phyloP scores from a whole-genome alignment of 1,140 invertebrate species.

The Cyrtorhinus lividipennis region DNA sequence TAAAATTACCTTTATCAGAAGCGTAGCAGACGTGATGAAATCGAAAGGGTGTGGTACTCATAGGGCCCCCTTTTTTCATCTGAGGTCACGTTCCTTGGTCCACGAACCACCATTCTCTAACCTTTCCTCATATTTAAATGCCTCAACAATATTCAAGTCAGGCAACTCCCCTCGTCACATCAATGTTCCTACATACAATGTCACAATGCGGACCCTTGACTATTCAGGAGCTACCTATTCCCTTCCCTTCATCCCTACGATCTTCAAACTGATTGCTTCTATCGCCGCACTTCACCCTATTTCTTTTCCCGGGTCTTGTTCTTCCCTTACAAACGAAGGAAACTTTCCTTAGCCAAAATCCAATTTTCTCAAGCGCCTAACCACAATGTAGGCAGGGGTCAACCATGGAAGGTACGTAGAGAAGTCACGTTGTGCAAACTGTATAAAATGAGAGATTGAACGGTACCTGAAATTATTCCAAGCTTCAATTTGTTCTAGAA shows the following conservation, averaged over 20 bases:
- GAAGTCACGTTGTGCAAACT: slow-evolving; percentile 1
- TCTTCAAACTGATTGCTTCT: slow-evolving; percentile 3
- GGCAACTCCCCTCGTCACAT: background rate
- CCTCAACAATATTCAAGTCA: background rate
- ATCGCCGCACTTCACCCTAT: background rate
- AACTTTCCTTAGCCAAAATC: background rate
- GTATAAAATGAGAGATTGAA: too few relatives aligned
- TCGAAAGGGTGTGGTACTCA: too few relatives aligned
- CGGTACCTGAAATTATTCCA: too few relatives aligned
- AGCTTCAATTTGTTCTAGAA: too few relatives aligned
- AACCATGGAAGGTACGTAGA: background rate
- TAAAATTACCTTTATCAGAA: too few relatives aligned
- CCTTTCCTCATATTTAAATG: background rate
- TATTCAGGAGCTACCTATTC: too few relatives aligned
- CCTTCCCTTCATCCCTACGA: too few relatives aligned
- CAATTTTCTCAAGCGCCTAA: background rate
- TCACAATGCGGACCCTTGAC: background rate
- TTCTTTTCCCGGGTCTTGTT: background rate
- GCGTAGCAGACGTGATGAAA: too few relatives aligned
- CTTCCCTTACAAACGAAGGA: background rate
- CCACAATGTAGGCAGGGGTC: background rate
- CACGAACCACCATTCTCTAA: background rate
- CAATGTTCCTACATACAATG: background rate
- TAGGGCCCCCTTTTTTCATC: too few relatives aligned
- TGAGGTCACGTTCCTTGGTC: too few relatives aligned